phyloP scores from a whole-genome alignment of 2,797 vertebrate genomes.

The Taeniopygia guttata region DNA sequence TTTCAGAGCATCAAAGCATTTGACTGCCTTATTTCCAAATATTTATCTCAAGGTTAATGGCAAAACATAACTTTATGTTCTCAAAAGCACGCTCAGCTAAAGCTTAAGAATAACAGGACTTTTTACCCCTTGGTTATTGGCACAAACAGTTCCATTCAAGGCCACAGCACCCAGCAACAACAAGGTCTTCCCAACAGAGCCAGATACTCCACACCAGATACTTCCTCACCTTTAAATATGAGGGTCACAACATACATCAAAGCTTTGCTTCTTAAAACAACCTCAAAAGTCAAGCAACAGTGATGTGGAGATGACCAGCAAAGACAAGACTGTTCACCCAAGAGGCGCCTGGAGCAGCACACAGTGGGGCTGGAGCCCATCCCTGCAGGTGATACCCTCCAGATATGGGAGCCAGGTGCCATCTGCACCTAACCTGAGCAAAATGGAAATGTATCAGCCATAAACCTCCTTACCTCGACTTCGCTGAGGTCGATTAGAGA shows the following conservation, averaged over 20 bases:
- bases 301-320: rapidly evolving
- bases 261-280: neutral
- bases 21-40: neutral
- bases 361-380: rapidly evolving
- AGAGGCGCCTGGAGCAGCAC: rapidly evolving
- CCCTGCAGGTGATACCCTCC: neutral
- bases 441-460: rapidly evolving
- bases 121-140: rapidly evolving
- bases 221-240: neutral
- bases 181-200: neutral
- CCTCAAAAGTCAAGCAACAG: neutral
- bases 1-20: neutral
- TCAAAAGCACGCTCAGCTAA: neutral
- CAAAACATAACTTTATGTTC: neutral
- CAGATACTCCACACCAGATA: neutral
- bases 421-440: neutral
- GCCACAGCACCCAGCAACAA: neutral
- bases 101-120: neutral
- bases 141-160: neutral
- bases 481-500: rapidly evolving
- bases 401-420: rapidly evolving
- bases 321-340: neutral
- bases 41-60: neutral
- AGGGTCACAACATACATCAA: rapidly evolving
- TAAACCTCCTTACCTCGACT: neutral